A percentile compares a stretch with the other conserved stretches of the same genome.
These are phyloP conservation scores for Periophthalmus magnuspinnatus DNA, from an alignment of 2,797 vertebrate genomes.

Conservation along the genomic window DNA sequence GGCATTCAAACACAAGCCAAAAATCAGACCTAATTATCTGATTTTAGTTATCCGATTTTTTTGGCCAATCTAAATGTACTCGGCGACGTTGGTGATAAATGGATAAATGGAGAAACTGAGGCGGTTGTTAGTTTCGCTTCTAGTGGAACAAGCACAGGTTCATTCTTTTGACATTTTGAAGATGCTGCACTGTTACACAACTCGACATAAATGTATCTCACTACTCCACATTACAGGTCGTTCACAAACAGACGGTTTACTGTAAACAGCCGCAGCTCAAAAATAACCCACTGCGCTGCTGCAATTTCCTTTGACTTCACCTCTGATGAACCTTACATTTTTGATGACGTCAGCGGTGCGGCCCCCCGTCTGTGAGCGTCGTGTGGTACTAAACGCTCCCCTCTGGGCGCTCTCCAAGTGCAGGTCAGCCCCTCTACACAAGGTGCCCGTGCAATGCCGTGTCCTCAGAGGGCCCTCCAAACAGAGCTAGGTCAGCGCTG, in stretches of 20 bases:
- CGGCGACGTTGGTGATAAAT: too few relatives aligned
- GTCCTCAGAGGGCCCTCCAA: conserved; percentile 35
- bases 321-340: conserved; percentile 52
- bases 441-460: conserved; percentile 26
- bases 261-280: conserved; percentile 49
- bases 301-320: conserved; percentile 52
- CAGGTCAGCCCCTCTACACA: conserved; percentile 34
- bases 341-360: conserved; percentile 59
- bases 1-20: too few relatives aligned
- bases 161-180: neutral
- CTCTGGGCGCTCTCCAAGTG: conserved; percentile 31
- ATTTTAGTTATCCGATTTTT: too few relatives aligned
- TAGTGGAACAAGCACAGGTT: too few relatives aligned
- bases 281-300: conserved; percentile 34
- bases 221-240: conserved; percentile 24
- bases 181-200: conserved; percentile 17
- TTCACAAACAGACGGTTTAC: conserved; percentile 18
- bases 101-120: too few relatives aligned
- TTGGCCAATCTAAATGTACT: too few relatives aligned
- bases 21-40: too few relatives aligned
- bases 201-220: conserved; percentile 15
- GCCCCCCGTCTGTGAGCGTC: conserved; percentile 22
- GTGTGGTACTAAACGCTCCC: conserved; percentile 34
- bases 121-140: too few relatives aligned
- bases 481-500: conserved; percentile 38